These are phyloP conservation scores for Xenotilapia leptura DNA, from an alignment of 2,113 vertebrate genomes.

Conservation along the genomic window DNA sequence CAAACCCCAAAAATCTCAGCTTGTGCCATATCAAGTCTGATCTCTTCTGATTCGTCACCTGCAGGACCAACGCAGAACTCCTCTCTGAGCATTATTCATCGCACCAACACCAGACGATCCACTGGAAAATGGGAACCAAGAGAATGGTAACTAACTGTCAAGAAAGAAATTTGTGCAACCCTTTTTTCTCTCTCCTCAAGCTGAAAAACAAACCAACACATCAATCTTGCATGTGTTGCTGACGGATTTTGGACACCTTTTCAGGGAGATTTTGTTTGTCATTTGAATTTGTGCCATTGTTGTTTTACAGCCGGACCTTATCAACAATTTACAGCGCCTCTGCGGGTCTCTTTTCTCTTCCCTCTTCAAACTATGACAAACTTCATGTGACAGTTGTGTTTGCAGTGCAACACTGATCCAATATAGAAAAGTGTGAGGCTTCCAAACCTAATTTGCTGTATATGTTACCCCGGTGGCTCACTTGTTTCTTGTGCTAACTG, in stretches of 20 bases:
- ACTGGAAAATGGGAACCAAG: neutral
- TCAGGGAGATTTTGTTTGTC: conserved; percentile 2
- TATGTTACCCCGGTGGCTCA: neutral
- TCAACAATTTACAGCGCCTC: conserved; percentile 42
- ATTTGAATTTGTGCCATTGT: conserved; percentile 48
- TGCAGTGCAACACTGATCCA: conserved; percentile 10
- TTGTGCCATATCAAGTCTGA: neutral
- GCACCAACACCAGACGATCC: neutral
- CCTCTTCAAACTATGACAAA: conserved; percentile 15
- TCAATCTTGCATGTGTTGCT: conserved; percentile 30
- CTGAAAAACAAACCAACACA: neutral
- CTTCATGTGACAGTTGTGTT: conserved; percentile 27
- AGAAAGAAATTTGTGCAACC: neutral
- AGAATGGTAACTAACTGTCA: conserved; percentile 16
- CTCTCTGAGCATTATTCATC: conserved; percentile 25
- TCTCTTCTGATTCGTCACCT: neutral
- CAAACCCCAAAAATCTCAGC: conserved; percentile 1
- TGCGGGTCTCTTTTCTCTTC: neutral
- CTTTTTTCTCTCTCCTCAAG: neutral
- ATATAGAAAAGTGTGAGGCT: neutral
- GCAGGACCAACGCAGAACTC: neutral
- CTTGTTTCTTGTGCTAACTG: neutral
- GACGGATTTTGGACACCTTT: conserved; percentile 19
- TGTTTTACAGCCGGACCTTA: neutral
- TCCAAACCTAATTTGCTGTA: neutral